Conservation (phyloP, 2,888 invertebrate genomes). For the Thumatha senex region DNA sequence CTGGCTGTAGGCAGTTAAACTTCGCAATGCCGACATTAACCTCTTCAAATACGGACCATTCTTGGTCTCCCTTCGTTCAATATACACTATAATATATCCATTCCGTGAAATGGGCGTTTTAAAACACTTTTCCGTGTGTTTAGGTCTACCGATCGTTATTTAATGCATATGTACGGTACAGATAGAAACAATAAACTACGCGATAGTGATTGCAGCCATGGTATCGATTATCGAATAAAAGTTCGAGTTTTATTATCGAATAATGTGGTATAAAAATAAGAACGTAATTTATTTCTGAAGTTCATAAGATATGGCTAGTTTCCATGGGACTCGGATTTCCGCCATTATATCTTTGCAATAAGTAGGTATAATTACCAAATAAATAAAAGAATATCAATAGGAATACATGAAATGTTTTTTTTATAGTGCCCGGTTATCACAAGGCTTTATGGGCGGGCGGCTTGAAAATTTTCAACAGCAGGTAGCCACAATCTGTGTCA, state of each 20-base stretch:
- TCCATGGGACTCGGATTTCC: constrained; percentile 1
- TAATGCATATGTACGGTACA: constrained; percentile 28
- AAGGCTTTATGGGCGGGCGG: no score
- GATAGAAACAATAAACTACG: constrained; percentile 21
- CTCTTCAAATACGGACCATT: constrained; percentile 41
- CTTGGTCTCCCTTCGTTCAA: constrained; percentile 36
- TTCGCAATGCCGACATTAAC: constrained; percentile 42
- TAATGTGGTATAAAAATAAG: background rate
- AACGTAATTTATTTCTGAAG: no score
- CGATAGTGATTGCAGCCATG: constrained; percentile 11
- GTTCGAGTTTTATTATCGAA: background rate
- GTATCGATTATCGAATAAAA: constrained; percentile 13
- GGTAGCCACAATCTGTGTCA: no score
- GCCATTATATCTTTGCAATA: background rate
- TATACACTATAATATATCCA: constrained; percentile 51
- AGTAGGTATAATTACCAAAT: no score
- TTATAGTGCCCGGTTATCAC: no score
- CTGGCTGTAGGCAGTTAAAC: constrained; percentile 34
- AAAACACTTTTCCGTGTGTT: constrained; percentile 70
- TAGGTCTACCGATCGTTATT: constrained; percentile 47
- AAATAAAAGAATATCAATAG: background rate
- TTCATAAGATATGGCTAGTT: background rate
- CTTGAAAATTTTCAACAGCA: no score
- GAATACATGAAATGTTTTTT: background rate
- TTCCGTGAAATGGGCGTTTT: constrained; percentile 56